Evolutionary conservation across 35 echinoderm and acorn worm genomes (phyloP).

Genomic region (Ophioderma brevispina): DNA sequence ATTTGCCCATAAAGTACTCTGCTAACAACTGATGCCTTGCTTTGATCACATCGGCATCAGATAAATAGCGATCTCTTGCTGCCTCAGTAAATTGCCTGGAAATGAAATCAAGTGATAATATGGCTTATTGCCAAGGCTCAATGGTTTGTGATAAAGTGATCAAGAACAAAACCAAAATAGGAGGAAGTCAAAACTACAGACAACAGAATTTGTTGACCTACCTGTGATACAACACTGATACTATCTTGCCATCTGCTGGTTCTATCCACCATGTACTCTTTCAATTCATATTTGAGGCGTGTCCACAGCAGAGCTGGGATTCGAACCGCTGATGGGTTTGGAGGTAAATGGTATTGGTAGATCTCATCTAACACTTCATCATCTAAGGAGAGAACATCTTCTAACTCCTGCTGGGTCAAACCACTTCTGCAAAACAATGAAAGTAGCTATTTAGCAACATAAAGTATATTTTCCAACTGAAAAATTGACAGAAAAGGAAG

Average conservation of each 20-base stretch:
- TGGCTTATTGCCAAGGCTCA: too few species aligned
- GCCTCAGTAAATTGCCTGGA: constrained; percentile 95
- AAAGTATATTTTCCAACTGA: too few species aligned
- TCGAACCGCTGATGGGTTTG: constrained; percentile 59
- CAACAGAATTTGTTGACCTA: constrained; percentile 19
- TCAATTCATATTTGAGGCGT: constrained; percentile 83
- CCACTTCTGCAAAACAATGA: constrained; percentile 68
- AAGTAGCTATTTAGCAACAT: too few species aligned
- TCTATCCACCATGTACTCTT: constrained; percentile 90
- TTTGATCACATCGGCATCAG: constrained; percentile 37
- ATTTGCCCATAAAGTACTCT: constrained; percentile 91
- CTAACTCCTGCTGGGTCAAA: constrained; percentile 67
- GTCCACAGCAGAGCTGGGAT: constrained; percentile 83
- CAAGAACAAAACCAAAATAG: not conserved
- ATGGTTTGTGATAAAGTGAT: too few species aligned
- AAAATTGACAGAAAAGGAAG: too few species aligned
- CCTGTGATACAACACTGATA: constrained; percentile 97
- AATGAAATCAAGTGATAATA: too few species aligned
- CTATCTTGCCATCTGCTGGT: constrained; percentile 87
- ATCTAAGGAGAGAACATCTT: constrained; percentile 84
- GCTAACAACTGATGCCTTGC: constrained; percentile 71
- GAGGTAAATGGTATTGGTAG: constrained; percentile 91
- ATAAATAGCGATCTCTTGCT: constrained; percentile 74
- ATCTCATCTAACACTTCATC: constrained; percentile 97
- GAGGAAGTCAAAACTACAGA: not conserved